Percentiles rank a stretch among this genome's conserved stretches.
These are phyloP conservation scores for Stramonita haemastoma DNA, from an alignment of 2,888 invertebrate genomes.

Conservation along the genomic window DNA sequence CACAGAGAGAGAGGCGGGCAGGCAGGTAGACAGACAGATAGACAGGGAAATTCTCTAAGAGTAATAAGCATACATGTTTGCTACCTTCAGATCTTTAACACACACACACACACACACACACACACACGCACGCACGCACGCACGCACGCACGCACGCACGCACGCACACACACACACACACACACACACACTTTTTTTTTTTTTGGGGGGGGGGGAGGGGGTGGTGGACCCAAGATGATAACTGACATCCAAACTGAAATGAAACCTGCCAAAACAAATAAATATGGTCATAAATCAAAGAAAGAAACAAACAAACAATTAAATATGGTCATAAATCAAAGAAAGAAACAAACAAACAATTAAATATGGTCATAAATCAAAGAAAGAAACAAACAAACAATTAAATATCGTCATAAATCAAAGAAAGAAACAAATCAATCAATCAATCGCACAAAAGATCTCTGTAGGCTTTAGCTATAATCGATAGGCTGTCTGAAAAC, in stretches of 20 bases:
- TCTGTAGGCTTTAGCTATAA: background rate
- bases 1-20: background rate
- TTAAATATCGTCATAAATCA: background rate
- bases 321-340: background rate
- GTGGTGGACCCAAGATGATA: background rate
- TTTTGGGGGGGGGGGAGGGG: background rate
- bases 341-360: background rate
- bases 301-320: background rate
- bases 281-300: background rate
- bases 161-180: constrained; percentile 8
- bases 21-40: background rate
- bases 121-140: background rate
- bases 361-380: background rate
- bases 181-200: background rate
- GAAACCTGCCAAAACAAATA: background rate
- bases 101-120: constrained; percentile 15
- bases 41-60: background rate
- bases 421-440: background rate
- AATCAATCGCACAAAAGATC: background rate
- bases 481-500: background rate
- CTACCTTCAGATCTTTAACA: background rate
- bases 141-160: constrained; percentile 5
- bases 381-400: background rate
- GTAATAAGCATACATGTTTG: background rate
- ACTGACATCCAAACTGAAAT: background rate